A percentile compares a stretch with the other conserved stretches of the same genome.
These are phyloP conservation scores for Drosophila suzukii DNA, from an alignment of 1,140 invertebrate genomes.

Conservation along the genomic window DNA sequence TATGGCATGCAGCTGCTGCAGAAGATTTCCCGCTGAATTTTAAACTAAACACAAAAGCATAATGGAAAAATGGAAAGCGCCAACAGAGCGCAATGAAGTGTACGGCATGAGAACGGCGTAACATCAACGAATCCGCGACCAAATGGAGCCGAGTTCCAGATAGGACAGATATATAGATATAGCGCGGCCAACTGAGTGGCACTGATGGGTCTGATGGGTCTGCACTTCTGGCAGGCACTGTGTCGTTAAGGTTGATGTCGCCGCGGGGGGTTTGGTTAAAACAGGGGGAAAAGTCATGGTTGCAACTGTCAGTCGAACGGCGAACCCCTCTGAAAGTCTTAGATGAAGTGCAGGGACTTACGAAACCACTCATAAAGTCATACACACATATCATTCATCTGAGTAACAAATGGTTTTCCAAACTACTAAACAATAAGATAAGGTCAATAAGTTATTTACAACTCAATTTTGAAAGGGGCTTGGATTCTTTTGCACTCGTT, in stretches of 20 bases:
- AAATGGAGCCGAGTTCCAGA: constrained; percentile 62
- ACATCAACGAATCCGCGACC: constrained; percentile 28
- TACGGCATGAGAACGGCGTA: constrained; percentile 49
- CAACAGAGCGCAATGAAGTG: constrained; percentile 80
- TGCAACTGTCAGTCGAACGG: background rate
- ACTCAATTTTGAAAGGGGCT: background rate
- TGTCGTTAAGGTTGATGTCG: constrained; percentile 16
- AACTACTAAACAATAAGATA: background rate
- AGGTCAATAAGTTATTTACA: background rate
- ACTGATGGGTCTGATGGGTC: constrained; percentile 17
- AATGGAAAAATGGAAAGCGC: constrained; percentile 74
- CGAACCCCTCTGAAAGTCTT: background rate
- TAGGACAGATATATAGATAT: constrained; percentile 38
- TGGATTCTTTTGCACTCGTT: too few relatives aligned
- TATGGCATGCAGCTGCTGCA: constrained; percentile 53
- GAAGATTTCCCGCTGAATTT: constrained; percentile 75
- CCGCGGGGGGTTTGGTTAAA: too few relatives aligned
- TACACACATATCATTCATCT: background rate
- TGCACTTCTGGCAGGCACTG: constrained; percentile 29
- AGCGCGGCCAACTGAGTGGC: constrained; percentile 39
- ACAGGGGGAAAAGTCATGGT: background rate
- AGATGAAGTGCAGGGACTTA: background rate
- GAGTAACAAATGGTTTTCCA: background rate
- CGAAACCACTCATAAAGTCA: background rate
- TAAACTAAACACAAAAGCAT: constrained; percentile 72